Evolutionary conservation across 1,140 invertebrate species (phyloP).

Genomic region (Muscidifurax raptorellus): DNA sequence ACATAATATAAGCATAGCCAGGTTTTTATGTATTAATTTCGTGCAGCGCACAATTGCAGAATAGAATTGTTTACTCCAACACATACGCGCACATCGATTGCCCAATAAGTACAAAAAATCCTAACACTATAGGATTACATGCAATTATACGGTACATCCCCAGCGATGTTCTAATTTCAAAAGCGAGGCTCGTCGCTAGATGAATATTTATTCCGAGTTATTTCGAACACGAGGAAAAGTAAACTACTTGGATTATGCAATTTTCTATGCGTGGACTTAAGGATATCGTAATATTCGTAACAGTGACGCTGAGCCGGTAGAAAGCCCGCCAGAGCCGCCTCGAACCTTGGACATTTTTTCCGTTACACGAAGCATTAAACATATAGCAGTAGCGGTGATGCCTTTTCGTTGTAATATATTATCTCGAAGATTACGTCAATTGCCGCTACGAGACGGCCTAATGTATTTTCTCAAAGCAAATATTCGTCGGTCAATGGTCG

Average conservation of each 20-base stretch:
- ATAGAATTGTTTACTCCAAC: too few species aligned
- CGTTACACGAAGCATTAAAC: conserved; percentile 32
- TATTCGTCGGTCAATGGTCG: neutral
- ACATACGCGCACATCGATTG: too few species aligned
- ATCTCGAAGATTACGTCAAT: conserved; percentile 4
- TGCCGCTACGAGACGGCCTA: too few species aligned
- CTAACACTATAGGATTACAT: too few species aligned
- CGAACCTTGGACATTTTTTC: conserved; percentile 38
- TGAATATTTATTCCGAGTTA: neutral
- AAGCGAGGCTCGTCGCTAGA: neutral
- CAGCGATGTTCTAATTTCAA: neutral
- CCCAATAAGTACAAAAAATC: too few species aligned
- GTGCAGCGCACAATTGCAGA: neutral
- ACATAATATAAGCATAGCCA: neutral
- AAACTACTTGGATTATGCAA: conserved; percentile 21
- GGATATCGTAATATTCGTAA: conserved; percentile 28
- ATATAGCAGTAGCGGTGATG: neutral
- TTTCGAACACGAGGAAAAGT: neutral
- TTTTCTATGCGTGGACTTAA: neutral
- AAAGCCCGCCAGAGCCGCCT: neutral
- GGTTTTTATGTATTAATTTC: neutral
- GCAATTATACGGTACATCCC: neutral
- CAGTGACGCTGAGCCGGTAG: conserved; percentile 19
- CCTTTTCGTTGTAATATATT: neutral
- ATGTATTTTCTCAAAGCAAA: neutral